phyloP scores from a whole-genome alignment of 2,797 vertebrate genomes.

The Neosalanx taihuensis region DNA sequence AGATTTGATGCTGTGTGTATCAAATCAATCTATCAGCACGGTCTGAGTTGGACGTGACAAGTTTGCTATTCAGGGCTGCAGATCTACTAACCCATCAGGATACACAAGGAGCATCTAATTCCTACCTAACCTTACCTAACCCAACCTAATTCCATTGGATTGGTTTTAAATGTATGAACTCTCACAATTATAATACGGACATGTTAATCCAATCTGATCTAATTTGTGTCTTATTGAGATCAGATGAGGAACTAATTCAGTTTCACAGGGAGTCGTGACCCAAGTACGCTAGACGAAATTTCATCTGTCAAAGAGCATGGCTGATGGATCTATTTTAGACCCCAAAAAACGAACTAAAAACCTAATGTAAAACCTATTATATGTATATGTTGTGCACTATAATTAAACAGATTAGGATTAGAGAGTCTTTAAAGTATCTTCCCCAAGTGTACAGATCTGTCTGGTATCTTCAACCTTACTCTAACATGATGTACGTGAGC shows the following conservation, averaged over 20 bases:
- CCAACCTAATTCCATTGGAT: constrained; percentile 48
- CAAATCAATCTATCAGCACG: constrained; percentile 51
- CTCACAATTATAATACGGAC: constrained; percentile 45
- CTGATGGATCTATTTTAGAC: too few relatives aligned
- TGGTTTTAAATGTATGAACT: constrained; percentile 44
- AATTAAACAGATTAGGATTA: neutral
- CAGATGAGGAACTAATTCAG: constrained; percentile 45
- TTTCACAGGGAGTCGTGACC: constrained; percentile 14
- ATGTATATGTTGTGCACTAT: neutral
- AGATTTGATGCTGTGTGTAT: constrained; percentile 59
- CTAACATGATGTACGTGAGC: too few relatives aligned
- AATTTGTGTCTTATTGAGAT: constrained; percentile 35
- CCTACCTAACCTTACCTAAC: neutral
- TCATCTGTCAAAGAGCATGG: neutral
- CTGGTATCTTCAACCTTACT: too few relatives aligned
- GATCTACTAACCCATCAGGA: constrained; percentile 21
- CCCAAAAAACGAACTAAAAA: too few relatives aligned
- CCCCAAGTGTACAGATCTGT: too few relatives aligned
- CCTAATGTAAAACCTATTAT: neutral
- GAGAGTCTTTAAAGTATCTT: neutral
- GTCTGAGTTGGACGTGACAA: constrained; percentile 47
- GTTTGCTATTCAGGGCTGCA: constrained; percentile 38
- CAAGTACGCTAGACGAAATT: neutral
- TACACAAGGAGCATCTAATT: constrained; percentile 52
- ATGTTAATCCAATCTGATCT: constrained; percentile 48